Evolutionary conservation across 2,797 vertebrate species (phyloP).

Genomic region (Thamnophis elegans): DNA sequence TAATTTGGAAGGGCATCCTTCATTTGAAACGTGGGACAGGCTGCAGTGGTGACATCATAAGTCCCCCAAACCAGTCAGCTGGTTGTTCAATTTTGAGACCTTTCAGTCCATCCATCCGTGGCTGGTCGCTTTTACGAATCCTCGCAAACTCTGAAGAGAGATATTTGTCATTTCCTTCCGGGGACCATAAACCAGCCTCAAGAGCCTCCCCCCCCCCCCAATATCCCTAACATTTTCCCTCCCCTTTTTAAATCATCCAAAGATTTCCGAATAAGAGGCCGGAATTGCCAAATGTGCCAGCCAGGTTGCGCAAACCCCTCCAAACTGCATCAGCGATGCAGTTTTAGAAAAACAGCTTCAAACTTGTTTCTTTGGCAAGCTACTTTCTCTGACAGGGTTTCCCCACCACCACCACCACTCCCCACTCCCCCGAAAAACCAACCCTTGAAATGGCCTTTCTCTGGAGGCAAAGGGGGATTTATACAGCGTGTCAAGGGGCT

Average conservation of each 20-base stretch:
- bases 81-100: fast-evolving
- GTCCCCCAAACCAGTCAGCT: fast-evolving
- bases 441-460: fast-evolving
- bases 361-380: fast-evolving
- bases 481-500: neutral
- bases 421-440: too few species aligned
- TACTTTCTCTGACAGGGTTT: neutral
- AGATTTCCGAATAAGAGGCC: neutral
- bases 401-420: neutral
- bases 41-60: constrained; percentile 16
- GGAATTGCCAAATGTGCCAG: neutral
- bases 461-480: neutral
- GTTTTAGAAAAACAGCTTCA: neutral
- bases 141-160: neutral
- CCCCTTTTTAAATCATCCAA: neutral
- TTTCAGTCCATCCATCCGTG: fast-evolving
- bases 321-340: neutral
- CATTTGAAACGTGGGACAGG: neutral
- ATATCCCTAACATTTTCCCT: neutral
- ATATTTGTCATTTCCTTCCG: neutral
- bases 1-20: neutral
- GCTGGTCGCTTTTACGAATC: fast-evolving
- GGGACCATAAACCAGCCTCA: neutral
- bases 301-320: too few species aligned
- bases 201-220: neutral